A percentile compares a stretch with the other conserved stretches of the same genome.
These are phyloP conservation scores for Vollenhovia emeryi DNA, from an alignment of 1,140 invertebrate species.

Conservation along the genomic window DNA sequence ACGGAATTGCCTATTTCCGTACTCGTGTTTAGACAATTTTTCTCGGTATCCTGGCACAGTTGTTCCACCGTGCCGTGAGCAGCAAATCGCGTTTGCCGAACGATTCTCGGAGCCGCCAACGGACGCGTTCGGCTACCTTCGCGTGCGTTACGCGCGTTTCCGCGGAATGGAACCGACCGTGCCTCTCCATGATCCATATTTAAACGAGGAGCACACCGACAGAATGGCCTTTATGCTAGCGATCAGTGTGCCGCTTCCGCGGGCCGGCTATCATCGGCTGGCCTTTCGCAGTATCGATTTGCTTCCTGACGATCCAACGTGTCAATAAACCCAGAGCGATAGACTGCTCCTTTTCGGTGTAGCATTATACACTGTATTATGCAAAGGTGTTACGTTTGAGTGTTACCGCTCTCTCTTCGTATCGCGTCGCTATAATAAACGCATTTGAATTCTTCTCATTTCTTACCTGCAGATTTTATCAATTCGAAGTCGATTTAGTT, in stretches of 20 bases:
- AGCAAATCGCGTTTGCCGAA: conserved; percentile 12
- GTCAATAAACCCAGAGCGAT: conserved; percentile 63
- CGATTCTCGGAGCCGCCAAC: neutral
- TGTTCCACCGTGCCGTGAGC: neutral
- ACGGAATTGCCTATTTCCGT: conserved; percentile 20
- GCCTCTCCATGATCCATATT: conserved; percentile 58
- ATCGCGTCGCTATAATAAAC: neutral
- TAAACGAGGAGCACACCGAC: conserved; percentile 47
- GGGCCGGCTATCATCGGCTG: conserved; percentile 55
- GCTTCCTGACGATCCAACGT: conserved; percentile 48
- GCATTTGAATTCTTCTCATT: too few relatives aligned
- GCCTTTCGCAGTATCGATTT: conserved; percentile 60
- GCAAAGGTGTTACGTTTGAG: neutral
- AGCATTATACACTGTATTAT: neutral
- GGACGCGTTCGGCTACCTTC: conserved; percentile 20
- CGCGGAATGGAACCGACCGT: conserved; percentile 12
- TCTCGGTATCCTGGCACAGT: neutral
- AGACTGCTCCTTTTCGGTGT: neutral
- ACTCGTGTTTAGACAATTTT: conserved; percentile 35
- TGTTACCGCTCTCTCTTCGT: neutral
- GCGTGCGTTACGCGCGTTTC: conserved; percentile 25
- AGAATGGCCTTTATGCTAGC: conserved; percentile 67
- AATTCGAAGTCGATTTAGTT: neutral
- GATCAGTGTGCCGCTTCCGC: conserved; percentile 67
- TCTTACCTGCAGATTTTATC: neutral